A percentile compares a stretch with the other conserved stretches of the same genome.
Conservation (phyloP, 30 jellyfish, hydroid and myxozoan species). For the Pseudorhiza aurosa region DNA sequence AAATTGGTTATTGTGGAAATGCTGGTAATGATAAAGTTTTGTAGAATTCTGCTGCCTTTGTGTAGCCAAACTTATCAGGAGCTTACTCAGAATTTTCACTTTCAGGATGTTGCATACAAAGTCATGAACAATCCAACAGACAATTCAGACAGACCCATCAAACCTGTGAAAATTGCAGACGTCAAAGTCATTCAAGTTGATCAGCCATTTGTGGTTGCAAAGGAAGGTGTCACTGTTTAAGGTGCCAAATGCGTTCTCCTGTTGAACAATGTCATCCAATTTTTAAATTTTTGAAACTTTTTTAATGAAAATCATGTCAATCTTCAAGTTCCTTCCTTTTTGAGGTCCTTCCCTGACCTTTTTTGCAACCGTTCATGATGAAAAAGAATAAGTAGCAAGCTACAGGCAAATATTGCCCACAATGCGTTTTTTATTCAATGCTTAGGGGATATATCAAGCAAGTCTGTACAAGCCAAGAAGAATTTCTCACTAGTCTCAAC, state of each 20-base stretch:
- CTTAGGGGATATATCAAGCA: too few relatives aligned
- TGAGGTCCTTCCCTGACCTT: neutral
- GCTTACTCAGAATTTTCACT: too few relatives aligned
- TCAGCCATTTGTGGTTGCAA: constrained; percentile 76
- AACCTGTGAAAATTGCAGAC: constrained; percentile 66
- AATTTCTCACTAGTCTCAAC: too few relatives aligned
- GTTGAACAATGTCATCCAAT: neutral
- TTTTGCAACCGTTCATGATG: too few relatives aligned
- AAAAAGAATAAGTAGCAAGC: too few relatives aligned
- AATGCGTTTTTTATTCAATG: too few relatives aligned
- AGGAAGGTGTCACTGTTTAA: constrained; percentile 44
- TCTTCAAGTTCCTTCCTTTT: neutral
- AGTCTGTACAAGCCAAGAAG: too few relatives aligned
- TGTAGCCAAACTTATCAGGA: too few relatives aligned
- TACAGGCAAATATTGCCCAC: too few relatives aligned
- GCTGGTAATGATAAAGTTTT: too few relatives aligned
- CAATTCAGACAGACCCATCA: constrained; percentile 69
- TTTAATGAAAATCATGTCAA: neutral
- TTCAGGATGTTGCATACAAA: constrained; percentile 78
- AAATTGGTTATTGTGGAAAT: too few relatives aligned
- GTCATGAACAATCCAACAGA: constrained; percentile 76
- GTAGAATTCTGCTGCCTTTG: too few relatives aligned
- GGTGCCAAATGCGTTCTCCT: neutral
- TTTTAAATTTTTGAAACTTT: neutral
- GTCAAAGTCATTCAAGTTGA: constrained; percentile 75